phyloP scores from a whole-genome alignment of 2,888 invertebrate species.

The Leucoptera coffeella region DNA sequence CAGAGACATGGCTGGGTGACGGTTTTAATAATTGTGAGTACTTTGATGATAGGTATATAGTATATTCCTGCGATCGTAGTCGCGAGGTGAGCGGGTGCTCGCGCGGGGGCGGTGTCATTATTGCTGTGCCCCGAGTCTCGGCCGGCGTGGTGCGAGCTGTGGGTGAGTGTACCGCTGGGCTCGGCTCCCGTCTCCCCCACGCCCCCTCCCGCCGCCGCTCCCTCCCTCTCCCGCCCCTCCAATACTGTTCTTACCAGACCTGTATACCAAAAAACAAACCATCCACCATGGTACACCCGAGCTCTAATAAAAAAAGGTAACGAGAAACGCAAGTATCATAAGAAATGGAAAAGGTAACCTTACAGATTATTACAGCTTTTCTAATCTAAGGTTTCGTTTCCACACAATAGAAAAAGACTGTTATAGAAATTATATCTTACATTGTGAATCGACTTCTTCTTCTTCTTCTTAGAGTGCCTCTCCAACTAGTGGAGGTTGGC shows the following conservation, averaged over 20 bases:
- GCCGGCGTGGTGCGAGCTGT: constrained; percentile 1
- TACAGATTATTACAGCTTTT: constrained; percentile 1
- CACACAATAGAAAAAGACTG: constrained; percentile 3
- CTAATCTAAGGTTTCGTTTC: neutral
- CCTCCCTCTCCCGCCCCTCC: too few relatives aligned
- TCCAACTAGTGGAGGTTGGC: too few relatives aligned
- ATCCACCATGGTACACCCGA: constrained; percentile 1
- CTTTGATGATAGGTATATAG: neutral
- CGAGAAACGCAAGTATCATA: constrained; percentile 1
- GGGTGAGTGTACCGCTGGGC: neutral
- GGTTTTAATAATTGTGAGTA: neutral
- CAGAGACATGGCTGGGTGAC: constrained; percentile 1
- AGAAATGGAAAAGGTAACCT: constrained; percentile 2
- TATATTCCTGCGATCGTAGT: neutral
- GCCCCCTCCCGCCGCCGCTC: too few relatives aligned
- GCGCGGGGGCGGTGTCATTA: neutral
- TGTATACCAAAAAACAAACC: neutral
- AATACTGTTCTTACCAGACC: neutral
- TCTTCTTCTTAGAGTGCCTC: too few relatives aligned
- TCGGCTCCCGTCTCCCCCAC: too few relatives aligned
- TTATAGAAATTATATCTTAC: constrained; percentile 3
- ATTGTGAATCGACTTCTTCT: too few relatives aligned
- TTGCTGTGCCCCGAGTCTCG: neutral
- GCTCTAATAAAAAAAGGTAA: constrained; percentile 1
- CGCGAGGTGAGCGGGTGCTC: neutral